Percentiles rank a stretch among this genome's conserved stretches.
phyloP scores from a whole-genome alignment of 2,797 vertebrate genomes.

The Notolepis coatsorum region DNA sequence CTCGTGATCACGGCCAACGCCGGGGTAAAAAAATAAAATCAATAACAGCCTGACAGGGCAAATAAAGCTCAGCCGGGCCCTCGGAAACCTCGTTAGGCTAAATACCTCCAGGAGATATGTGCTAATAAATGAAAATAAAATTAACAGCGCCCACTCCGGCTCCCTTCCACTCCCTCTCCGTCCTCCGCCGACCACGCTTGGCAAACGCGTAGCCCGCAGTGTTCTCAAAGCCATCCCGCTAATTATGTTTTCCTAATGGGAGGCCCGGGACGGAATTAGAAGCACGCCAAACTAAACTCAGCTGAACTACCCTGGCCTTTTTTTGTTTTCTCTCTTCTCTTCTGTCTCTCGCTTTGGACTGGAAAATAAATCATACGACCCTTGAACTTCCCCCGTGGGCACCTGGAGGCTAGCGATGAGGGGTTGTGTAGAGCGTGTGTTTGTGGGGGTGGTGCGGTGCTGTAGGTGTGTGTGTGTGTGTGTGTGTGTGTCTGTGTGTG shows the following conservation, averaged over 20 bases:
- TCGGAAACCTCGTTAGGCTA: conserved; percentile 78
- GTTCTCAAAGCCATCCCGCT: conserved; percentile 63
- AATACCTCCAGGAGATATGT: conserved; percentile 82
- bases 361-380: conserved; percentile 55
- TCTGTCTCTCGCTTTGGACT: conserved; percentile 40
- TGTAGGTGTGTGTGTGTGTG: conserved; percentile 3
- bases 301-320: conserved; percentile 56
- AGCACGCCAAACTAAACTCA: conserved; percentile 49
- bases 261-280: conserved; percentile 68
- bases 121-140: conserved; percentile 84
- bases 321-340: conserved; percentile 39
- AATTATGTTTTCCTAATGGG: conserved; percentile 78
- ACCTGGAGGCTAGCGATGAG: conserved; percentile 63
- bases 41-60: conserved; percentile 80
- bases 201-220: conserved; percentile 75
- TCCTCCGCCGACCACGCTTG: conserved; percentile 64
- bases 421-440: too few species aligned
- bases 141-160: conserved; percentile 67
- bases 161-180: conserved; percentile 60
- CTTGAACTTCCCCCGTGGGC: conserved; percentile 60
- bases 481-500: conserved; percentile 25
- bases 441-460: too few species aligned
- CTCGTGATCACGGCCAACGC: conserved; percentile 64
- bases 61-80: conserved; percentile 73
- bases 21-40: conserved; percentile 74